phyloP scores from a whole-genome alignment of 2,113 vertebrate species.

The Anguilla rostrata region DNA sequence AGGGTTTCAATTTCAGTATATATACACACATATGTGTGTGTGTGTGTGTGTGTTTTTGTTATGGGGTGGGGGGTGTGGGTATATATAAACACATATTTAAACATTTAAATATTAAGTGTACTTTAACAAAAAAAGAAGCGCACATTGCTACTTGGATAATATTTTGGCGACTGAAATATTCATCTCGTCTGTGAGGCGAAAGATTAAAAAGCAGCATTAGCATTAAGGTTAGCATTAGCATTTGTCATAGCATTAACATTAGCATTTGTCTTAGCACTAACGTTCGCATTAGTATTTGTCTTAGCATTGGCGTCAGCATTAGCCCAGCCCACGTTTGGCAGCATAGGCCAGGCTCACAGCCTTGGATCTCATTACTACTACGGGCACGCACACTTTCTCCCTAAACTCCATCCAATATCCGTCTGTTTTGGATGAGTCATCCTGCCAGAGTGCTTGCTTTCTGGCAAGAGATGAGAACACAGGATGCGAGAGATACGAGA shows the following conservation, averaged over 20 bases:
- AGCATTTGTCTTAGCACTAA: too few species aligned
- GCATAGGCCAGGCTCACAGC: conserved; percentile 2
- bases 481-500: conserved; percentile 26
- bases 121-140: neutral
- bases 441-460: neutral
- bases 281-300: too few species aligned
- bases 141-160: neutral
- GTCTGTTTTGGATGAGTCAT: neutral
- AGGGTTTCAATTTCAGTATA: neutral
- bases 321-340: neutral
- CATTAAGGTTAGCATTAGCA: too few species aligned
- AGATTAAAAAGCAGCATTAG: neutral
- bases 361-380: conserved; percentile 16
- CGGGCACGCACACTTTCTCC: neutral
- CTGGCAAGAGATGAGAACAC: conserved; percentile 21
- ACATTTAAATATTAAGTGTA: too few species aligned
- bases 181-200: conserved; percentile 5
- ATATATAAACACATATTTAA: too few species aligned
- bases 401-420: neutral
- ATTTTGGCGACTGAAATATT: neutral
- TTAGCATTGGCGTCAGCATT: conserved; percentile 9
- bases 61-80: too few species aligned
- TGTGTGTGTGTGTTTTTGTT: too few species aligned
- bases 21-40: too few species aligned
- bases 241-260: too few species aligned